phyloP scores from a whole-genome alignment of 2,888 invertebrate genomes.

The Parthenolecanium corni region DNA sequence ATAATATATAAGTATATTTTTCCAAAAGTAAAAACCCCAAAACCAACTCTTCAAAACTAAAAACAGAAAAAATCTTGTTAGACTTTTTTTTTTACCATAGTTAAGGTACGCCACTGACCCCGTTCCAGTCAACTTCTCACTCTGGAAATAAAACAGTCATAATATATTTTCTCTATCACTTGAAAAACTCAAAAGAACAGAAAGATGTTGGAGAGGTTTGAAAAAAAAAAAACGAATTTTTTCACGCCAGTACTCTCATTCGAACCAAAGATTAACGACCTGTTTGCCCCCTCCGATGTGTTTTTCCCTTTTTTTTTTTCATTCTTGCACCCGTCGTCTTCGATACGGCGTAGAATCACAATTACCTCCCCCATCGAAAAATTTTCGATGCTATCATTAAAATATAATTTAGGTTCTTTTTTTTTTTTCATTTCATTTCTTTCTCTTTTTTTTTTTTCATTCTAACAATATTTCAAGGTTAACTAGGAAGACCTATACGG shows the following conservation, averaged over 20 bases:
- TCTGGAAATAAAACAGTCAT: too few relatives aligned
- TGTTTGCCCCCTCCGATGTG: conserved; percentile 16
- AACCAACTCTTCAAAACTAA: too few relatives aligned
- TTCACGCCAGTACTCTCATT: conserved; percentile 19
- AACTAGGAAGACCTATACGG: conserved; percentile 1
- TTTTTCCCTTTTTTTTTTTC: not conserved
- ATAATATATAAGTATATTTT: too few relatives aligned
- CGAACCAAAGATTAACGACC: conserved; percentile 24
- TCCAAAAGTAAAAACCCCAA: too few relatives aligned
- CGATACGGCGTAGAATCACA: conserved; percentile 12
- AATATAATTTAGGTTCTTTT: conserved; percentile 11
- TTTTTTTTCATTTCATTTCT: not conserved
- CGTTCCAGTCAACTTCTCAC: too few relatives aligned
- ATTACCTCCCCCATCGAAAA: conserved; percentile 11
- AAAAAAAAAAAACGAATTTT: conserved; percentile 16
- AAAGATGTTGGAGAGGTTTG: not conserved
- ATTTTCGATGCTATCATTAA: conserved; percentile 21
- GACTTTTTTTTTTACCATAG: too few relatives aligned
- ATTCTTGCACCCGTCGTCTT: not conserved
- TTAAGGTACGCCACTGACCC: too few relatives aligned
- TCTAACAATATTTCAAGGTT: conserved; percentile 21
- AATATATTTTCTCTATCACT: not conserved
- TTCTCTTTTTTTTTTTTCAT: conserved; percentile 5
- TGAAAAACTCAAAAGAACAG: not conserved
- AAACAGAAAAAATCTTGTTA: too few relatives aligned